Conservation (phyloP, 1,140 invertebrate genomes). For the Leptinotarsa undecemlineata region DNA sequence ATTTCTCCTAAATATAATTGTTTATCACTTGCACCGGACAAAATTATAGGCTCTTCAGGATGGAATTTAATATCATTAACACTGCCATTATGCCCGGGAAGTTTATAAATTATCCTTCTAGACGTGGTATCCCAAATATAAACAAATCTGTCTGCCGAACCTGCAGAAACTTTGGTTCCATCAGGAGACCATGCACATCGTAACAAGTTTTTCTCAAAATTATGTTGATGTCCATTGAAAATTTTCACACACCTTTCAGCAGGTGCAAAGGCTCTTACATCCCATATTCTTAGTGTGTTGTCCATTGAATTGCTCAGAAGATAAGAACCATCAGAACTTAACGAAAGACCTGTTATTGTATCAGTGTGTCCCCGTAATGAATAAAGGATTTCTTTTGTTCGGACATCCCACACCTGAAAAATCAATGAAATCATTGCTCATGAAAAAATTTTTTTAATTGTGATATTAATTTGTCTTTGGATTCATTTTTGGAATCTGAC, state of each 20-base stretch:
- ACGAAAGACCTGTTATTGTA: constrained; percentile 88
- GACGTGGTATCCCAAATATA: constrained; percentile 97
- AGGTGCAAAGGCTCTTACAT: constrained; percentile 79
- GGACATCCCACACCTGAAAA: constrained; percentile 83
- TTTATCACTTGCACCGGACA: constrained; percentile 95
- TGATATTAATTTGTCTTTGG: too few relatives aligned
- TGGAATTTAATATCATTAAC: constrained; percentile 98
- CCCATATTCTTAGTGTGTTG: constrained; percentile 84
- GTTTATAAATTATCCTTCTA: constrained; percentile 89
- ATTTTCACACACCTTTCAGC: constrained; percentile 93
- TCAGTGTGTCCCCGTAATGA: constrained; percentile 87
- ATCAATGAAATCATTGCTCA: neutral
- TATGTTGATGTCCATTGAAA: constrained; percentile 84
- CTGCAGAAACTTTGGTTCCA: constrained; percentile 80
- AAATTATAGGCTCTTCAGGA: constrained; percentile 90
- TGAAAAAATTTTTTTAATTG: too few relatives aligned
- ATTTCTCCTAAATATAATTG: constrained; percentile 96
- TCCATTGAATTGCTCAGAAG: constrained; percentile 98
- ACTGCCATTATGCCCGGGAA: constrained; percentile 97
- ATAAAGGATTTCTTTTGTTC: constrained; percentile 87
- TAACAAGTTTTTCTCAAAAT: constrained; percentile 95
- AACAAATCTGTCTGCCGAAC: constrained; percentile 93
- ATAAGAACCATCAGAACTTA: constrained; percentile 95
- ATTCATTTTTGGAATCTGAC: too few relatives aligned
- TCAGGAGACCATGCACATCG: constrained; percentile 89